Base-by-base conservation (phyloP, 1,140 invertebrate genomes). In the Meloidogyne floridensis region DNA sequence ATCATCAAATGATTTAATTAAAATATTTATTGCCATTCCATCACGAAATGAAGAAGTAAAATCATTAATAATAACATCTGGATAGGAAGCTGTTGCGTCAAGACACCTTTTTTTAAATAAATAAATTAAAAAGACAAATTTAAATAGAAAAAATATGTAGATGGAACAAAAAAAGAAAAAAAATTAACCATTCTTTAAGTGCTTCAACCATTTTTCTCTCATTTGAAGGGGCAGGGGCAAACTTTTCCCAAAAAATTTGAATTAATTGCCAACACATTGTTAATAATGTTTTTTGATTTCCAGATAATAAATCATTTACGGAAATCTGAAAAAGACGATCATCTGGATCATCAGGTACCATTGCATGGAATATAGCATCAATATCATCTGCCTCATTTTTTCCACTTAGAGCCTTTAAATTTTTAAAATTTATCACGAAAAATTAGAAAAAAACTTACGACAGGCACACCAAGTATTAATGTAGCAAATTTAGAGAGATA, bases 41-140 rank as follows among this genome's bases (percentile, higher is more conserved):
- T 89, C 87, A n/a, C 87, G 51, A 80, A 87, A 89, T 10, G 85
- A 87, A 18, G 87, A 88, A 2, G 88, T 90, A 80, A 89, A 89
- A 77, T 89, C 87, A 75, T 81, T 85, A 72, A 89, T 84, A 18
- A 76, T 53, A 56, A 87, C 83, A 56, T 88, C 84, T n/a, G 88
- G 84, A 76, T 85, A 86, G 0, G 72, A 72, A 7, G 43, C 70
- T 20, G 86, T 86, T 42, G 87, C 85, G 71, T 90, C 86, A 15
- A 89, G 82, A 72, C 88, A 90, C 87, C 77, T 79, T 32, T 5
- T 42, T 5, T 7, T n/a, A 70, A 71, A 79, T 69, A 32, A 42
- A 47, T 47, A 9, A 56, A 42, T 42, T 75, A 75, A 13, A 32
- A 32, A 32, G 32, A 32, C 32, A 32, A 32, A 32, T 32, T 32